Percentiles rank a stretch among this genome's conserved stretches.
Conservation (phyloP, 2,888 invertebrate genomes). For the Empis stercorea region DNA sequence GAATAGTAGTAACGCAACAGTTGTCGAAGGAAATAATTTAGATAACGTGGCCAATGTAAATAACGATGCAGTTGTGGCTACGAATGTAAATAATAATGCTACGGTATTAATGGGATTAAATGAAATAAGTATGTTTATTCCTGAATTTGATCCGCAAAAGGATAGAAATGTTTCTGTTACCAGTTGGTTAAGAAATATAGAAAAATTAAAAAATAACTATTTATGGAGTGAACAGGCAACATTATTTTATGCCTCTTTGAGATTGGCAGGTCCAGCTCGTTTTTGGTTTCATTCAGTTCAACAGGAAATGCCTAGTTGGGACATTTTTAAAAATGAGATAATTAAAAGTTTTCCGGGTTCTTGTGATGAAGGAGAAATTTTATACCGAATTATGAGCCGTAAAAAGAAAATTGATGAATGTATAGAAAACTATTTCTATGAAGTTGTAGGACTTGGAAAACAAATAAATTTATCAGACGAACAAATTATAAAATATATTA, state of each 20-base stretch:
- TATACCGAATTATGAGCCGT: background rate
- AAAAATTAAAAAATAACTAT: background rate
- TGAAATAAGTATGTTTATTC: background rate
- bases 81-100: too few relatives aligned
- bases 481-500: background rate
- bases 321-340: background rate
- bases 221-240: background rate
- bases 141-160: background rate
- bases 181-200: background rate
- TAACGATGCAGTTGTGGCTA: too few relatives aligned
- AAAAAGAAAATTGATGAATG: background rate
- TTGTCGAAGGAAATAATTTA: too few relatives aligned
- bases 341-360: background rate
- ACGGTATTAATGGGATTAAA: background rate
- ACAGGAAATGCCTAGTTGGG: background rate
- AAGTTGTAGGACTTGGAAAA: background rate
- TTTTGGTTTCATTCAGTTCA: background rate
- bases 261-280: background rate
- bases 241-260: constrained; percentile 2
- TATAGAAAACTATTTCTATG: background rate
- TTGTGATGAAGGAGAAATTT: background rate
- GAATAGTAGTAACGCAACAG: too few relatives aligned
- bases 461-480: background rate
- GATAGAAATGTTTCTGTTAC: background rate
- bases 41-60: too few relatives aligned